Conservation (phyloP, 64 coral and sea anemone species). For the Platygyra sinensis region DNA sequence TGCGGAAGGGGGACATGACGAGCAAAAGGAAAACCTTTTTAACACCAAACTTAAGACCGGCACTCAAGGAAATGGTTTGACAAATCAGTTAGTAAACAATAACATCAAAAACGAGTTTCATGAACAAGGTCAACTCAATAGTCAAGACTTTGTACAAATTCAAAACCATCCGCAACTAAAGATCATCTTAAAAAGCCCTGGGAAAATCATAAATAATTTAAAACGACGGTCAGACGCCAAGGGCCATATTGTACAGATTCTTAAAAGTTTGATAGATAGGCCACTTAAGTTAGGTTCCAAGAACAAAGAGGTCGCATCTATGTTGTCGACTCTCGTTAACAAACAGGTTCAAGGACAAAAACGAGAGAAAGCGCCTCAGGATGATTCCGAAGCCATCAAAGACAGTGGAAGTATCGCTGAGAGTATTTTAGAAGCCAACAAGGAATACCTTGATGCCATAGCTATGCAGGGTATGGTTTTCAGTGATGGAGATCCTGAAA, state of each 20-base stretch:
- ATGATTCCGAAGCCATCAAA: not conserved
- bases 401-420: slow-evolving; percentile 14
- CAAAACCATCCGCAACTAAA: slow-evolving; percentile 9
- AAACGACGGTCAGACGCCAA: not conserved
- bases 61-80: not conserved
- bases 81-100: not conserved
- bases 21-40: not conserved
- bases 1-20: not conserved
- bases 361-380: not conserved
- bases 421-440: slow-evolving; percentile 41
- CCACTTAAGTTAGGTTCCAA: not conserved
- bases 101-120: not conserved
- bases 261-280: slow-evolving; percentile 31
- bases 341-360: not conserved
- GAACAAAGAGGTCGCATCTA: not conserved
- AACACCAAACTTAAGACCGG: not conserved
- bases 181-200: slow-evolving; percentile 18
- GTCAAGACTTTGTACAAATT: not conserved
- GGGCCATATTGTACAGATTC: not conserved
- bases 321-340: not conserved
- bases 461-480: slow-evolving; percentile 40
- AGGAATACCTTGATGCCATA: slow-evolving; percentile 34
- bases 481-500: slow-evolving; percentile 37
- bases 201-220: slow-evolving; percentile 5
- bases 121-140: not conserved